These are phyloP conservation scores for Caenorhabditis drosophilae DNA, from an alignment of 2,888 invertebrate species.

Conservation along the genomic window DNA sequence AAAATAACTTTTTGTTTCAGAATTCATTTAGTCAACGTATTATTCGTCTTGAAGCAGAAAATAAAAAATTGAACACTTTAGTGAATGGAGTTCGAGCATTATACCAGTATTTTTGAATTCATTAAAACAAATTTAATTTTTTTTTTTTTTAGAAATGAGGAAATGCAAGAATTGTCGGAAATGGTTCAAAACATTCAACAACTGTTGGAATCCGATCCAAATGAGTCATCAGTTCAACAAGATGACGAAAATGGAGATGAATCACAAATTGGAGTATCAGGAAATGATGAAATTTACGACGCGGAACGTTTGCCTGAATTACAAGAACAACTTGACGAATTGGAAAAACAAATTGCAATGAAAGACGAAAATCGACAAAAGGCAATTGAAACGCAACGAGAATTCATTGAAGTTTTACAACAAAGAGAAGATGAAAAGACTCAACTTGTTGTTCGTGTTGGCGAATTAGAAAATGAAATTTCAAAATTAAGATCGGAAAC, in stretches of 20 bases:
- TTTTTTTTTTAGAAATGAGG: no score
- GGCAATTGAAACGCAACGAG: constrained; percentile 18
- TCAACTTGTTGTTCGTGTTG: constrained; percentile 14
- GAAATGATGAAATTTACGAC: constrained; percentile 26
- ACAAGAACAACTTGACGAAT: constrained; percentile 26
- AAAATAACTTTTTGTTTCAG: no score
- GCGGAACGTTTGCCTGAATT: constrained; percentile 21
- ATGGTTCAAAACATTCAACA: constrained; percentile 11
- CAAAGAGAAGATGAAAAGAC: constrained; percentile 32
- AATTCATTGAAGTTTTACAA: constrained; percentile 21
- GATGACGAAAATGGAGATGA: constrained; percentile 13
- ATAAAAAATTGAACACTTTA: constrained; percentile 7
- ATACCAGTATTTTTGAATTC: no score
- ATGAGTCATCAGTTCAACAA: constrained; percentile 6
- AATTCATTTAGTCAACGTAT: constrained; percentile 11
- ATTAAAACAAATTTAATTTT: no score
- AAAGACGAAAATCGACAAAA: constrained; percentile 32
- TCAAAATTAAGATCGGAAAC: constrained; percentile 26
- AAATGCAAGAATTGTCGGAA: constrained; percentile 20
- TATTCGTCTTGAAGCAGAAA: constrained; percentile 9
- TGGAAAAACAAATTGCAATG: constrained; percentile 32
- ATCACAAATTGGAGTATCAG: not conserved
- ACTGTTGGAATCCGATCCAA: constrained; percentile 8
- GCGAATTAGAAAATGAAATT: constrained; percentile 35
- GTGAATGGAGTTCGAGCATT: not conserved